A percentile compares a stretch with the other conserved stretches of the same genome.
These are phyloP conservation scores for Habroteleia sp. DNA, from an alignment of 2,888 invertebrate genomes.

Conservation along the genomic window DNA sequence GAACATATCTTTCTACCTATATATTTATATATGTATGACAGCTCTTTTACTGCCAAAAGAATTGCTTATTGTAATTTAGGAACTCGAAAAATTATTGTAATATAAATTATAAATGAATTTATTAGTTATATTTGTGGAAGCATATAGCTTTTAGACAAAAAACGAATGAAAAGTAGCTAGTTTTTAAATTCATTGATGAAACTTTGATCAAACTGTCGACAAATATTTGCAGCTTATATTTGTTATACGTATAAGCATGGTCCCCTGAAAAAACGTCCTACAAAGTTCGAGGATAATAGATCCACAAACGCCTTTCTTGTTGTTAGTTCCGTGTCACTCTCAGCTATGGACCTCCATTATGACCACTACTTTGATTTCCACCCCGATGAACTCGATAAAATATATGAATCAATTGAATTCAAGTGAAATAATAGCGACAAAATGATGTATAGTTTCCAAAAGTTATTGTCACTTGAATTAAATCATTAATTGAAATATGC, in stretches of 20 bases:
- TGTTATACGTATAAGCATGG: constrained; percentile 7
- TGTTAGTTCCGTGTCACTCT: constrained; percentile 36
- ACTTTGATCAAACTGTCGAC: constrained; percentile 8
- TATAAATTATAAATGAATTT: too few species aligned
- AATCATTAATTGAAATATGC: constrained; percentile 11
- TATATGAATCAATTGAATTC: constrained; percentile 26
- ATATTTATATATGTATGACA: too few species aligned
- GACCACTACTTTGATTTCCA: constrained; percentile 44
- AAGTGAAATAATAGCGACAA: constrained; percentile 35
- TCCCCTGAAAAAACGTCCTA: constrained; percentile 16
- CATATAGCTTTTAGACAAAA: too few species aligned
- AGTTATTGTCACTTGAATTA: constrained; percentile 8
- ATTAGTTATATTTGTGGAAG: too few species aligned
- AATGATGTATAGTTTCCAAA: constrained; percentile 25
- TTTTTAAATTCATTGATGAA: constrained; percentile 1
- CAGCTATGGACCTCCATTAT: constrained; percentile 38
- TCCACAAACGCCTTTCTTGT: constrained; percentile 27
- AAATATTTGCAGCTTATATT: constrained; percentile 16
- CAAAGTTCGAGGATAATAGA: constrained; percentile 33
- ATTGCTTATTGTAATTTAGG: too few species aligned
- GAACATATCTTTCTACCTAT: too few species aligned
- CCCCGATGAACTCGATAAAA: constrained; percentile 28
- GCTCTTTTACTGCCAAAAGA: too few species aligned
- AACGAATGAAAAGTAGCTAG: too few species aligned
- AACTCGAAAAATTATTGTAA: too few species aligned